Percentiles rank a stretch among this genome's conserved stretches.
phyloP scores from a whole-genome alignment of 2,888 invertebrate species.

The Argyresthia goedartella region DNA sequence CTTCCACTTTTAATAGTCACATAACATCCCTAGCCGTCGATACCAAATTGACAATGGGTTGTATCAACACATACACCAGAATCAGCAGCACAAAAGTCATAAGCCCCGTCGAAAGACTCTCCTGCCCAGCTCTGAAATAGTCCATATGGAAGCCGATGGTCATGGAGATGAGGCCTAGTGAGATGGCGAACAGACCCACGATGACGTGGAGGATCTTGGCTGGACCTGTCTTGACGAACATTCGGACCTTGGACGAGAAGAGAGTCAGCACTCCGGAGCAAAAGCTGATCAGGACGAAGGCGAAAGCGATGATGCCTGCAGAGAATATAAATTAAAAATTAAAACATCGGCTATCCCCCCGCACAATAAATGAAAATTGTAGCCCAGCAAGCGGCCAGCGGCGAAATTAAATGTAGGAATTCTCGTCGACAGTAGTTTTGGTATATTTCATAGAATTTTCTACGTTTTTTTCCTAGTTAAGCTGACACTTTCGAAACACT shows the following conservation, averaged over 20 bases:
- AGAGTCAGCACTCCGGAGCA: slow-evolving; percentile 60
- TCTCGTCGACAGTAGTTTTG: too few species aligned
- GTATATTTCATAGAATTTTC: too few species aligned
- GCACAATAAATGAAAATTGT: too few species aligned
- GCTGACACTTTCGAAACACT: too few species aligned
- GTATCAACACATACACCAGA: slow-evolving; percentile 38
- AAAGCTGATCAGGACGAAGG: slow-evolving; percentile 52
- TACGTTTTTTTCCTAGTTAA: too few species aligned
- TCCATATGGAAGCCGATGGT: slow-evolving; percentile 53
- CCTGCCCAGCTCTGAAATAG: slow-evolving; percentile 33
- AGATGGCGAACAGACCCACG: slow-evolving; percentile 59
- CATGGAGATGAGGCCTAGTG: slow-evolving; percentile 62
- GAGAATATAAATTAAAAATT: too few species aligned
- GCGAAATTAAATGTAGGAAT: too few species aligned
- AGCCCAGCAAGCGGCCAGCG: too few species aligned
- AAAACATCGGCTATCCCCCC: too few species aligned
- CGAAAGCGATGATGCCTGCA: slow-evolving; percentile 63
- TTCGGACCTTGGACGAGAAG: slow-evolving; percentile 60
- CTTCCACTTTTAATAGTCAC: slow-evolving; percentile 38
- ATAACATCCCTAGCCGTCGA: slow-evolving; percentile 37
- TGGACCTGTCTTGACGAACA: slow-evolving; percentile 54
- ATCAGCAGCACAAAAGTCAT: slow-evolving; percentile 43
- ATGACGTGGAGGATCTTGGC: slow-evolving; percentile 63
- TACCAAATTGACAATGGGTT: slow-evolving; percentile 46
- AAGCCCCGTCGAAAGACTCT: slow-evolving; percentile 37